Evolutionary conservation across 2,797 vertebrate species (phyloP), one percentile per base, ranked within the genome.

Genomic region (Sciurus vulgaris): DNA sequence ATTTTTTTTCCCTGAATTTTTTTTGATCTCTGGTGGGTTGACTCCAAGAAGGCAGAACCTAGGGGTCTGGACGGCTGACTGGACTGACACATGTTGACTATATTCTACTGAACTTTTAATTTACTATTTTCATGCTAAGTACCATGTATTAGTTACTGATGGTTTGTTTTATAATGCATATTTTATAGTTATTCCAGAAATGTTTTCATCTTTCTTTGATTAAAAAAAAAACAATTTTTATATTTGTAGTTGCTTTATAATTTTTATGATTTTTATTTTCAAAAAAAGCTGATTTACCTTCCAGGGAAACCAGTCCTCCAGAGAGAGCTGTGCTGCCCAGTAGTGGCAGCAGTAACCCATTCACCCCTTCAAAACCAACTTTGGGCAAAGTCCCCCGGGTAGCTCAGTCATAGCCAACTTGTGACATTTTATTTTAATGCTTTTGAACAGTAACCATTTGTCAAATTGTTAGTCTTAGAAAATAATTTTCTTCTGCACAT

Each of bases 171-270:
- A 72, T 74, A 92, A 78, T 44, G 59, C 26, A 30, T 83, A 81
- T 70, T 96, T 63, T 77, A 86, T 8, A 70, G 86, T 77, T 93
- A 96, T 92, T 96, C n/a, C 51, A 96, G 82, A 97, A 95, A 93
- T 51, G 11, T 9, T 89, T 72, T 81, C 47, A 81, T 76, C 96
- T 94, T 74, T 44, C 67, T 81, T 91, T 77, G n/a, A 86, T 78
- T 74, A 41, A 54, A 96, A 38, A 47, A 84, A 76, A 6, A 13
- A 10, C 82, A 86, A 79, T 74, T 87, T 96, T 95, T 88, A 77
- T 47, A 95, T 86, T 73, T 94, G 51, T 41, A 86, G 69, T 95
- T 93, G 83, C 78, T 86, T 96, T 47, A 96, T 97, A 93, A 86
- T 91, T 26, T 86, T 85, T 88, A 93, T 56, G 56, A 73, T 83